These are phyloP conservation scores for Sebastiscus albofasciatus DNA, from an alignment of 2,797 vertebrate species.

Conservation along the genomic window DNA sequence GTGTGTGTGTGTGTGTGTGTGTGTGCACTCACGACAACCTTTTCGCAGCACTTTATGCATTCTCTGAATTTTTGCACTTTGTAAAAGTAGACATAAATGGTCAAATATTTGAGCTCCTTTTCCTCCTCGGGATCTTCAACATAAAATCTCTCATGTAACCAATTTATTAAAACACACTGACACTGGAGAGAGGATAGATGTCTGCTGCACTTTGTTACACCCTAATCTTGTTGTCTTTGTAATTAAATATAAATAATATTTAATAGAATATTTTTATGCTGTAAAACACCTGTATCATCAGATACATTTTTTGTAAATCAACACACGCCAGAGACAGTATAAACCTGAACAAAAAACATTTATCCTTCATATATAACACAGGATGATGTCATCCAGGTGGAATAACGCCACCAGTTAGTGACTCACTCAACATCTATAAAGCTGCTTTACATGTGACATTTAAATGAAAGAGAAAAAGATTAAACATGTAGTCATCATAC, in stretches of 20 bases:
- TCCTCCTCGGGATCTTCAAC: not conserved
- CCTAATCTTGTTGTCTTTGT: not conserved
- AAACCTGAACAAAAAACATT: not conserved
- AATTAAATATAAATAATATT: no score
- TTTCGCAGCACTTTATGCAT: not conserved
- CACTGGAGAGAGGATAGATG: not conserved
- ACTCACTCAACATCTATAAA: not conserved
- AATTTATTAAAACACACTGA: not conserved
- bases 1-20: not conserved
- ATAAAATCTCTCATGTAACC: not conserved
- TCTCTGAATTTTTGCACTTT: constrained; percentile 32
- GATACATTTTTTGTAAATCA: not conserved
- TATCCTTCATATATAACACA: not conserved
- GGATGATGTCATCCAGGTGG: not conserved
- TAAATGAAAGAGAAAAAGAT: not conserved
- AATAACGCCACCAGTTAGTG: not conserved
- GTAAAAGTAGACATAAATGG: constrained; percentile 7
- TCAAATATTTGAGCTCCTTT: constrained; percentile 16
- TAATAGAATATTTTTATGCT: no score
- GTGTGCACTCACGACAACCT: not conserved
- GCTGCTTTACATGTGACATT: not conserved
- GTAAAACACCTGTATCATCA: not conserved
- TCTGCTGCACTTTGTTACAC: no score
- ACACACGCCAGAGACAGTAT: not conserved
- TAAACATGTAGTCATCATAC: not conserved